Conservation (phyloP, 2,113 vertebrate genomes). For the Cheilinus undulatus region DNA sequence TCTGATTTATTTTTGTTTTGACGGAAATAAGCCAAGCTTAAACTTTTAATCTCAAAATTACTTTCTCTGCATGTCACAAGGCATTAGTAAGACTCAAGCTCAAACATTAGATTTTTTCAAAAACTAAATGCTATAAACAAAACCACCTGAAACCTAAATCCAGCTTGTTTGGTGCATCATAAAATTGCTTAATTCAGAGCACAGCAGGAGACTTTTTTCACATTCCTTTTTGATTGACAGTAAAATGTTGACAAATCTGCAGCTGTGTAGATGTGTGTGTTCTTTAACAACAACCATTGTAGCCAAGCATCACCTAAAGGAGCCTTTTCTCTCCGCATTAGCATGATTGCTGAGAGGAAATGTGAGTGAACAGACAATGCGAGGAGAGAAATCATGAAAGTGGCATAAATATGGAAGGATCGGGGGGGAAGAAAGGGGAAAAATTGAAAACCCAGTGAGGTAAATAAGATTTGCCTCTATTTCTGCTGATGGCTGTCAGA, state of each 20-base stretch:
- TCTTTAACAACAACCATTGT: slow-evolving; percentile 9
- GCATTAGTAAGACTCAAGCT: no score
- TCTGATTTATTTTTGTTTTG: no score
- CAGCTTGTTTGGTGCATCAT: no score
- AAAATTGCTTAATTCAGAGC: no score
- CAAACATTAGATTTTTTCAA: no score
- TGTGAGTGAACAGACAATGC: slow-evolving; percentile 39
- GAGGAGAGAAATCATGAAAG: slow-evolving; percentile 52
- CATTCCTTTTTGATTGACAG: slow-evolving; percentile 12
- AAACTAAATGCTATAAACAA: no score
- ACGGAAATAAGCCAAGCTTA: no score
- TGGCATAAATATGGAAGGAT: slow-evolving; percentile 56
- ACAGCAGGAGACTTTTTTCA: no score
- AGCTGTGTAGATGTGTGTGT: slow-evolving; percentile 15
- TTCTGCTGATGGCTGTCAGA: slow-evolving; percentile 81
- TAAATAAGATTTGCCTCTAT: slow-evolving; percentile 80
- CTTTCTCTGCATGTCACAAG: no score
- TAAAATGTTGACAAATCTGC: slow-evolving; percentile 21
- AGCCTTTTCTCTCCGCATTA: slow-evolving; percentile 24
- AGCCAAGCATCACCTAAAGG: slow-evolving; percentile 17
- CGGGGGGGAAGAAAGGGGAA: background rate
- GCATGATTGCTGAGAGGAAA: slow-evolving; percentile 47
- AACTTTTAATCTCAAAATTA: no score
- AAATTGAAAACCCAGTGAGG: slow-evolving; percentile 57
- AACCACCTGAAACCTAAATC: no score